Base-by-base conservation (phyloP, 2,797 vertebrate species). In the Notolepis coatsorum region DNA sequence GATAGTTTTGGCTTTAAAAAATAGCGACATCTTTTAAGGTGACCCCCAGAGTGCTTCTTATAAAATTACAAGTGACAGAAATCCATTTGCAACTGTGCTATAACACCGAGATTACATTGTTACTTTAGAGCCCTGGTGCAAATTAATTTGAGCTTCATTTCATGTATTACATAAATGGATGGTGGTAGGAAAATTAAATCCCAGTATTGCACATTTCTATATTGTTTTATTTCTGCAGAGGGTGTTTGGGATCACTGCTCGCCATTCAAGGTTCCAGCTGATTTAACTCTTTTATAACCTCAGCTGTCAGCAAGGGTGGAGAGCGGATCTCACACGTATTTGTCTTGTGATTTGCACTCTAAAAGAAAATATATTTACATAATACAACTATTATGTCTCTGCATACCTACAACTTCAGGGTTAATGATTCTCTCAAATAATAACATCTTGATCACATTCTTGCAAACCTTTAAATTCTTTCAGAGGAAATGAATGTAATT, bases 21-120 rank as follows among this genome's bases (percentile, higher is more conserved):
- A 93, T 91, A 86, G 90, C 82, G 84, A 88, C 90, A 88, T 91
- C 88, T 92, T 93, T 92, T 92, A 93, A 93, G 93, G 92, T 94
- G 93, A 94, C 93, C 92, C 88, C 91, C 75, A 76, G 90, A 92
- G 89, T 90, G 87, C 87, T 81, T 89, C 90, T 92, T 90, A 85
- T 89, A 84, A 93, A 94, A 94, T 92, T 91, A 92, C 91, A 91
- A 91, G 89, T 91, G 91, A 94, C 93, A 92, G 92, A 93, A 93
- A 94, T 93, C 91, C 90, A 94, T 93, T 93, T 92, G 90, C 90
- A 91, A 91, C 88, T 89, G 87, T 70, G 88, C 89, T 90, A 91
- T 90, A 93, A 92, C 92, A 89, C 79, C 70, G 89, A 92, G 92
- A 94, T 93, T 93, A 91, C 91, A 93, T 91, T 93, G 92, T 93